A percentile compares a stretch with the other conserved stretches of the same genome.
Evolutionary conservation across 2,888 invertebrate genomes (phyloP).

Genomic region (Drosophila mercatorum): DNA sequence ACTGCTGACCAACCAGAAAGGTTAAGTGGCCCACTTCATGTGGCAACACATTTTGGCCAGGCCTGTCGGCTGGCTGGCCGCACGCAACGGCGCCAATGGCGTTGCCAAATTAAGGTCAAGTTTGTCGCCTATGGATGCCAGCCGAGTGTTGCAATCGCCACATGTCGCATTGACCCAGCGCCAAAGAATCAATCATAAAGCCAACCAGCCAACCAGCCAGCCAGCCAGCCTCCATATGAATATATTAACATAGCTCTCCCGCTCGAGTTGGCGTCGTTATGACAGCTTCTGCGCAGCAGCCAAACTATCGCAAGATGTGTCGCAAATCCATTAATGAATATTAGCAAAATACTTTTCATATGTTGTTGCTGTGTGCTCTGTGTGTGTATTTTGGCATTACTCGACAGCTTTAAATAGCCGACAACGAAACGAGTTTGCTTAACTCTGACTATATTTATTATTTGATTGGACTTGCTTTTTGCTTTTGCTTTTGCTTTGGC

Average conservation of each 20-base stretch:
- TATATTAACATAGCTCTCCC: neutral
- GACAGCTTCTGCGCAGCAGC: constrained; percentile 38
- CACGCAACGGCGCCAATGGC: constrained; percentile 34
- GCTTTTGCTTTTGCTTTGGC: neutral
- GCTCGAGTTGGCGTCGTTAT: constrained; percentile 12
- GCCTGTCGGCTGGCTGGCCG: constrained; percentile 21
- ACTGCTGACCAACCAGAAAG: constrained; percentile 35
- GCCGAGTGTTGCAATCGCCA: constrained; percentile 39
- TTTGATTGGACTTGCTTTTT: constrained; percentile 6
- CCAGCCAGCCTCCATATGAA: too few relatives aligned
- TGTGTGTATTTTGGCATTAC: constrained; percentile 38
- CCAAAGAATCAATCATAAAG: constrained; percentile 57
- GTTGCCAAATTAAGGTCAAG: constrained; percentile 69
- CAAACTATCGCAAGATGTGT: constrained; percentile 34
- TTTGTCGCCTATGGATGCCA: constrained; percentile 59
- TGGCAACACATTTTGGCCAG: constrained; percentile 35
- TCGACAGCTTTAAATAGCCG: constrained; percentile 42
- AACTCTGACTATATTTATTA: constrained; percentile 25
- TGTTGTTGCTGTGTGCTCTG: neutral
- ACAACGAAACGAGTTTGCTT: constrained; percentile 38
- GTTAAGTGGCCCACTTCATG: constrained; percentile 54
- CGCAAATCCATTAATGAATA: constrained; percentile 63
- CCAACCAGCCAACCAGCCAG: neutral
- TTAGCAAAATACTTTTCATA: constrained; percentile 51
- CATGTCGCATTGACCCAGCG: constrained; percentile 29